These are phyloP conservation scores for Mantis religiosa DNA, from an alignment of 2,888 invertebrate genomes.

Conservation along the genomic window DNA sequence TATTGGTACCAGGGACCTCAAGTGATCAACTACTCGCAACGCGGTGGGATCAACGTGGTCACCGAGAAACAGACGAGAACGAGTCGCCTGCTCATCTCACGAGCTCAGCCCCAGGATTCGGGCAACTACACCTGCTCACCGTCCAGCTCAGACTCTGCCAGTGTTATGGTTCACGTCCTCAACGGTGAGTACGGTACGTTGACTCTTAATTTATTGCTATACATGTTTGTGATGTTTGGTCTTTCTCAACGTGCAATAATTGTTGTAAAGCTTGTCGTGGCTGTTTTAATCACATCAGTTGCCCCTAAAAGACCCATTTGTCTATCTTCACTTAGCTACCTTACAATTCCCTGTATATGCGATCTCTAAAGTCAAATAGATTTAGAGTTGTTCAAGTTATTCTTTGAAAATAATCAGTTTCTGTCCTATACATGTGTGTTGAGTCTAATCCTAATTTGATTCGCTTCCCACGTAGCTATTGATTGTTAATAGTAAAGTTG, in stretches of 20 bases:
- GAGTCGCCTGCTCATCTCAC: conserved; percentile 52
- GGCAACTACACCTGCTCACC: conserved; percentile 57
- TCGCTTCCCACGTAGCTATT: no score
- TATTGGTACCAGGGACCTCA: conserved; percentile 55
- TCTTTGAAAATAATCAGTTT: no score
- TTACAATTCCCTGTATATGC: no score
- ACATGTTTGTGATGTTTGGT: neutral
- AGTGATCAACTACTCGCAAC: conserved; percentile 55
- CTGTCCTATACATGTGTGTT: no score
- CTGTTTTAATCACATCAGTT: no score
- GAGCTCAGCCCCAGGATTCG: conserved; percentile 58
- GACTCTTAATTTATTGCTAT: neutral
- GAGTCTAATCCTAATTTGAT: no score
- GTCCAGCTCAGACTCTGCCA: conserved; percentile 64
- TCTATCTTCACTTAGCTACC: no score
- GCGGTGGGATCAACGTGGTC: conserved; percentile 53
- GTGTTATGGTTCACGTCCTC: conserved; percentile 77
- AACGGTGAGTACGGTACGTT: conserved; percentile 54
- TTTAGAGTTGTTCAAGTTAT: no score
- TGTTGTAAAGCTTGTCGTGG: neutral
- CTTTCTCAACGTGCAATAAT: neutral
- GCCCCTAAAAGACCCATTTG: no score
- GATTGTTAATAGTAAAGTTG: no score
- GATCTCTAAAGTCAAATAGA: no score
- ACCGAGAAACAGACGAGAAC: conserved; percentile 52